Conservation (phyloP, 1,140 invertebrate genomes). For the Drosophila ohnishii region DNA sequence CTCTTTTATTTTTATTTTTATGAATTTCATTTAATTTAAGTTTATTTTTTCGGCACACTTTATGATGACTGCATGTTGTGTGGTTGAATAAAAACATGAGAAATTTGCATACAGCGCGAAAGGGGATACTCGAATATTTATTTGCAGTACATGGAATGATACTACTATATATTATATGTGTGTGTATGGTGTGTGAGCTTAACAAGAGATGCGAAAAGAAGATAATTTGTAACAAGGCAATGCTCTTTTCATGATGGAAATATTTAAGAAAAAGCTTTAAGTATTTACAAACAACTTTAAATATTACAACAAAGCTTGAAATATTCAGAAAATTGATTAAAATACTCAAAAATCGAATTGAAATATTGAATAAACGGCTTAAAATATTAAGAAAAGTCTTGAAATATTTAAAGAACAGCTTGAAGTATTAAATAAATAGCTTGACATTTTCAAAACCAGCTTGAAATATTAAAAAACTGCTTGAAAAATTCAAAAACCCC, state of each 20-base stretch:
- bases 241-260: neutral
- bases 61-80: constrained; percentile 28
- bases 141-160: constrained; percentile 3
- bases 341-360: too few species aligned
- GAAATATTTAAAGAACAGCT: neutral
- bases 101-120: constrained; percentile 29
- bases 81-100: constrained; percentile 25
- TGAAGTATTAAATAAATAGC: neutral
- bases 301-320: neutral
- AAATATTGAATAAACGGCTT: neutral
- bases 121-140: constrained; percentile 39
- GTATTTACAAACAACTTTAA: neutral
- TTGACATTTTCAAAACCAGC: neutral
- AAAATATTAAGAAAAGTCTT: neutral
- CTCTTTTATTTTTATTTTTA: constrained; percentile 24
- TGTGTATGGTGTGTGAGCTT: neutral
- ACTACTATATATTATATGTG: neutral
- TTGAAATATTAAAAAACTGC: neutral
- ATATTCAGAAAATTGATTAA: neutral
- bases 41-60: constrained; percentile 26
- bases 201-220: neutral
- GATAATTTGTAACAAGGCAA: neutral
- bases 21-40: constrained; percentile 40
- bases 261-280: neutral
- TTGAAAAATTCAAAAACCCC: neutral